Evolutionary conservation across 37 sponge, comb jelly and placozoan genomes (phyloP).

Genomic region (Geodia barretti): DNA sequence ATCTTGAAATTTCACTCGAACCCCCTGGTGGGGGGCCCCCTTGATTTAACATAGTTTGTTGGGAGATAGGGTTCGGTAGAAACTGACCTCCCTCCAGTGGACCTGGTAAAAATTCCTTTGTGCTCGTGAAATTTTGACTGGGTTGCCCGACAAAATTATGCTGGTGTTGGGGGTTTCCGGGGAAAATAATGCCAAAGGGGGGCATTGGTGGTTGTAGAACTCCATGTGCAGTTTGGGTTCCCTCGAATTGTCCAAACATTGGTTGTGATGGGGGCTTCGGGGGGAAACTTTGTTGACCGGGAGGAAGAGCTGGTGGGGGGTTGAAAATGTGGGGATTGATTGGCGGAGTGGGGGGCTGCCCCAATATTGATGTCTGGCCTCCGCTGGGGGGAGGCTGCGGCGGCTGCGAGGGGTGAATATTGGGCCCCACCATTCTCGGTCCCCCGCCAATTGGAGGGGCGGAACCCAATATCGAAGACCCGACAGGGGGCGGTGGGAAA

Average conservation of each 20-base stretch:
- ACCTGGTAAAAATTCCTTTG: constrained; percentile 7
- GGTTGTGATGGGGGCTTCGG: constrained; percentile 24
- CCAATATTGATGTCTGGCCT: constrained; percentile 43
- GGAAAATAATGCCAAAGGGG: not conserved
- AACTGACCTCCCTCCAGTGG: not conserved
- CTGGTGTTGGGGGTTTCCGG: not conserved
- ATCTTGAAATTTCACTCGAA: not conserved
- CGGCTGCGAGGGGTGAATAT: constrained; percentile 11
- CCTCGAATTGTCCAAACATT: constrained; percentile 20
- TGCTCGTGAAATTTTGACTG: not conserved
- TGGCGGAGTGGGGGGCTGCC: constrained; percentile 57
- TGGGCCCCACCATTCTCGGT: not conserved
- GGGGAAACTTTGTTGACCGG: constrained; percentile 18
- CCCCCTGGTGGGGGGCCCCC: not conserved
- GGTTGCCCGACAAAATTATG: constrained; percentile 21
- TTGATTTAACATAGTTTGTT: not conserved
- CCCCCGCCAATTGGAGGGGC: constrained; percentile 38
- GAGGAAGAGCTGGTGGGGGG: constrained; percentile 6
- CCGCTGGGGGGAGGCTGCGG: not conserved
- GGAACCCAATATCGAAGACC: constrained; percentile 42
- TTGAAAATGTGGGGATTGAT: constrained; percentile 35
- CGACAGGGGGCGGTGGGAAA: constrained; percentile 8
- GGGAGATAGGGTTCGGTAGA: not conserved
- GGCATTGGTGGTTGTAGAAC: not conserved
- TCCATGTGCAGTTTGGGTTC: not conserved